Evolutionary conservation across 2,797 vertebrate species (phyloP).

Genomic region (Syncerus caffer): DNA sequence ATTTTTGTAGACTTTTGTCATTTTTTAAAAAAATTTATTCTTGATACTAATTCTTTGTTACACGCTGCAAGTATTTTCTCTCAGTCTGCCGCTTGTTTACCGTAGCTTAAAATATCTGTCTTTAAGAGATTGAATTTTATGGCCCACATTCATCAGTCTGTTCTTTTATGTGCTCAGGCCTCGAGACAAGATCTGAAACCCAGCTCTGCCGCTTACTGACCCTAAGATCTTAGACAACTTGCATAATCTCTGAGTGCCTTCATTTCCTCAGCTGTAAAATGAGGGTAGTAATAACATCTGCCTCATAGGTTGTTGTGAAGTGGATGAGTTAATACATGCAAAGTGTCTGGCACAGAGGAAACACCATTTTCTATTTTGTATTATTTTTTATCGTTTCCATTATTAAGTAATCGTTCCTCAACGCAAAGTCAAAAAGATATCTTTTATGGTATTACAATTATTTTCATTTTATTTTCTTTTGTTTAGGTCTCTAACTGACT

Average conservation of each 20-base stretch:
- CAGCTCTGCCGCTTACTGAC: background rate
- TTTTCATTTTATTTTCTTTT: slow-evolving; percentile 18
- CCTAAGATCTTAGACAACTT: background rate
- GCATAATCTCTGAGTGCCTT: background rate
- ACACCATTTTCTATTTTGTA: background rate
- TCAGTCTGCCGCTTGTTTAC: background rate
- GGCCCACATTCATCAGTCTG: background rate
- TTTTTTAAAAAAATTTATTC: background rate
- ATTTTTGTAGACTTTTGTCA: slow-evolving; percentile 33
- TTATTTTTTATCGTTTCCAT: background rate
- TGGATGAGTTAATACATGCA: background rate
- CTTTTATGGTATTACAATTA: background rate
- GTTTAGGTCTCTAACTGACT: background rate
- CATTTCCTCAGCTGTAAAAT: background rate
- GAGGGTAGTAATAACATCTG: background rate
- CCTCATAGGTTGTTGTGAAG: background rate
- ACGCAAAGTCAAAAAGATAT: background rate
- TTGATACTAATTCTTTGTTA: slow-evolving; percentile 24
- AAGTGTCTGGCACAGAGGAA: background rate
- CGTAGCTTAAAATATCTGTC: background rate
- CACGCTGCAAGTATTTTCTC: background rate
- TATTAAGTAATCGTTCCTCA: background rate
- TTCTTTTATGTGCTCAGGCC: background rate
- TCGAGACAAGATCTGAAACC: background rate
- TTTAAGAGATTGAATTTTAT: background rate